A percentile compares a stretch with the other conserved stretches of the same genome.
These are phyloP conservation scores for Epirrhoe tristata DNA, from an alignment of 2,888 invertebrate species.

Conservation along the genomic window DNA sequence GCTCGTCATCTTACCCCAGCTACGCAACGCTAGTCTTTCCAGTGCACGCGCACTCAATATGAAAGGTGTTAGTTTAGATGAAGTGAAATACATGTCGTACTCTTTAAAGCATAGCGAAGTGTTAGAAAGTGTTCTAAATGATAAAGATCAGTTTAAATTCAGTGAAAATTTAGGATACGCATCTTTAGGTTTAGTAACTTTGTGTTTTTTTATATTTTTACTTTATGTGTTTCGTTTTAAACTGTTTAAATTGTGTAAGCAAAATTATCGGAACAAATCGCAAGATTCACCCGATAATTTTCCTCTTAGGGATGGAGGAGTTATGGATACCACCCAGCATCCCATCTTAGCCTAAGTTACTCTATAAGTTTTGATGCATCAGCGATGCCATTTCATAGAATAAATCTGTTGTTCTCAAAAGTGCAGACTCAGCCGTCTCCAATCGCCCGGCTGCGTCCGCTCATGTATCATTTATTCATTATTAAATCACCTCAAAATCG, in stretches of 20 bases:
- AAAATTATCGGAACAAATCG: slow-evolving; percentile 11
- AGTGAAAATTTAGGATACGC: slow-evolving; percentile 7
- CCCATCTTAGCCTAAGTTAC: too few species aligned
- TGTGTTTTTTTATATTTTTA: not conserved
- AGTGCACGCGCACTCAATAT: slow-evolving; percentile 10
- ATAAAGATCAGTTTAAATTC: not conserved
- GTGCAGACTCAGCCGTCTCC: too few species aligned
- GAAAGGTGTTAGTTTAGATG: not conserved
- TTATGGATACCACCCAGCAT: too few species aligned
- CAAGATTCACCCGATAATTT: slow-evolving; percentile 14
- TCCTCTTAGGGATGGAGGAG: slow-evolving; percentile 8
- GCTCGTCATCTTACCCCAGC: not conserved
- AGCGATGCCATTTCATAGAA: too few species aligned
- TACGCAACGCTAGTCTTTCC: not conserved
- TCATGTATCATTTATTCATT: too few species aligned
- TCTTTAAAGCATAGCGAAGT: slow-evolving; percentile 7
- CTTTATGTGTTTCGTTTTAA: slow-evolving; percentile 3
- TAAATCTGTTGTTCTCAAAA: too few species aligned
- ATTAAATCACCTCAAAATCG: too few species aligned
- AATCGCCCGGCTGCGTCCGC: too few species aligned
- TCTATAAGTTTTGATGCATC: too few species aligned
- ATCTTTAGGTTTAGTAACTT: slow-evolving; percentile 1
- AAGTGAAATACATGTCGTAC: slow-evolving; percentile 9
- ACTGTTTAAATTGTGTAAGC: not conserved
- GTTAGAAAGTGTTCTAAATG: slow-evolving; percentile 4